A percentile compares a stretch with the other conserved stretches of the same genome.
Conservation (phyloP, 2,888 invertebrate species). For the Acheta domesticus region DNA sequence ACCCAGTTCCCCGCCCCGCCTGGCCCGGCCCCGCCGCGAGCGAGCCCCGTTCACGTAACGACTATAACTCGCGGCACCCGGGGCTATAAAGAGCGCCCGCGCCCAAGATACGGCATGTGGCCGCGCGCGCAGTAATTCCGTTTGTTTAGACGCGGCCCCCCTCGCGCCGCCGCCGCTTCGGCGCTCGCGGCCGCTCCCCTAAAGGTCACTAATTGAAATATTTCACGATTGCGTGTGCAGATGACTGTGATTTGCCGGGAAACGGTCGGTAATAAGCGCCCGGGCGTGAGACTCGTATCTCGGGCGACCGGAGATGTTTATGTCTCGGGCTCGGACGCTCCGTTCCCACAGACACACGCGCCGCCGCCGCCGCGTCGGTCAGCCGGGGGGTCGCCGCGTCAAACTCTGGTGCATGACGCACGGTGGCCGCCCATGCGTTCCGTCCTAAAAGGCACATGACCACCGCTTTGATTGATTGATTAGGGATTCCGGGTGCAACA, state of each 20-base stretch:
- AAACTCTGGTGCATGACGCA: too few relatives aligned
- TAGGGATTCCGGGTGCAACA: too few relatives aligned
- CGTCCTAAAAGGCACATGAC: too few relatives aligned
- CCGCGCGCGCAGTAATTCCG: background rate
- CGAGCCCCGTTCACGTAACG: background rate
- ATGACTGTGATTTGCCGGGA: slow-evolving; percentile 6
- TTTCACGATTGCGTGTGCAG: slow-evolving; percentile 8
- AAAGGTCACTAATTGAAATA: slow-evolving; percentile 18
- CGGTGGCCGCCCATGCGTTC: too few relatives aligned
- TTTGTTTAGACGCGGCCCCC: background rate
- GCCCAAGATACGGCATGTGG: background rate
- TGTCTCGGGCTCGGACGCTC: background rate
- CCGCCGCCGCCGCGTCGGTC: background rate
- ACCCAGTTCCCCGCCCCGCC: background rate
- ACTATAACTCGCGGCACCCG: background rate
- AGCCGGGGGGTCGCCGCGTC: too few relatives aligned
- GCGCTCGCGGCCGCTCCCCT: background rate
- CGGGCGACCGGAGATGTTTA: background rate
- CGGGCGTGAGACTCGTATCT: slow-evolving; percentile 5
- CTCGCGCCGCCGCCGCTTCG: background rate
- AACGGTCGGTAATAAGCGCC: background rate
- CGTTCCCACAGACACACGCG: background rate
- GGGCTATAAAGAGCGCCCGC: background rate
- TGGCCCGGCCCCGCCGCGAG: background rate
- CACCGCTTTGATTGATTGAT: too few relatives aligned